phyloP scores from a whole-genome alignment of 2,113 vertebrate genomes.

The Rostratula benghalensis region DNA sequence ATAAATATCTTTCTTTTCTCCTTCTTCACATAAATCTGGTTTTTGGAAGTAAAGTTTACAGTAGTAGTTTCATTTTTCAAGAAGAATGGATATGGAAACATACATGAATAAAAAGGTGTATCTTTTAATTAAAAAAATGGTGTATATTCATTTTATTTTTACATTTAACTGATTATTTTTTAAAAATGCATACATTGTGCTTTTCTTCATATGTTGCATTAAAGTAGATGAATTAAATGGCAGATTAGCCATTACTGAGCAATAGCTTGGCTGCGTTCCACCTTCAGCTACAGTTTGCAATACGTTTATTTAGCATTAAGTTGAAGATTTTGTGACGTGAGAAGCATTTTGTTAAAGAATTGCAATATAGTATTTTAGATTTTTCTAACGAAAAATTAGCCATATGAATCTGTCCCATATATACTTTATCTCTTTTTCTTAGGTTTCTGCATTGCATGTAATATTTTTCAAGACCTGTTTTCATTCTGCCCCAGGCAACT shows the following conservation, averaged over 20 bases:
- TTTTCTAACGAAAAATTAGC: background rate
- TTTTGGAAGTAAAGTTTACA: background rate
- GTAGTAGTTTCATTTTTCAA: background rate
- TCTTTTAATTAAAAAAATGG: background rate
- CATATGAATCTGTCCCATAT: background rate
- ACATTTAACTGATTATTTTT: background rate
- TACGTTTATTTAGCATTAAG: background rate
- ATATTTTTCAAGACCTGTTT: background rate
- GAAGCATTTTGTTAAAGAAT: background rate
- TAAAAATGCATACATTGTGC: background rate
- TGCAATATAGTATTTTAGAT: background rate
- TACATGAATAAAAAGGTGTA: background rate
- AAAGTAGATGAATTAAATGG: background rate
- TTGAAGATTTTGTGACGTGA: background rate
- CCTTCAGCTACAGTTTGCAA: background rate
- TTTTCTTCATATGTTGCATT: background rate
- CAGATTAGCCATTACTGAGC: background rate
- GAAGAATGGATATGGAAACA: background rate
- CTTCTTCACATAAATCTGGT: background rate
- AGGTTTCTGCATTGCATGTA: background rate
- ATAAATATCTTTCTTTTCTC: background rate
- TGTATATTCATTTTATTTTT: background rate
- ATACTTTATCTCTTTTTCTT: background rate
- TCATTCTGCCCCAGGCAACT: background rate
- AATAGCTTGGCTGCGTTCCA: background rate